A percentile compares a stretch with the other conserved stretches of the same genome.
These are phyloP conservation scores for Penaeus monodon DNA, from an alignment of 2,888 invertebrate genomes.

Conservation along the genomic window DNA sequence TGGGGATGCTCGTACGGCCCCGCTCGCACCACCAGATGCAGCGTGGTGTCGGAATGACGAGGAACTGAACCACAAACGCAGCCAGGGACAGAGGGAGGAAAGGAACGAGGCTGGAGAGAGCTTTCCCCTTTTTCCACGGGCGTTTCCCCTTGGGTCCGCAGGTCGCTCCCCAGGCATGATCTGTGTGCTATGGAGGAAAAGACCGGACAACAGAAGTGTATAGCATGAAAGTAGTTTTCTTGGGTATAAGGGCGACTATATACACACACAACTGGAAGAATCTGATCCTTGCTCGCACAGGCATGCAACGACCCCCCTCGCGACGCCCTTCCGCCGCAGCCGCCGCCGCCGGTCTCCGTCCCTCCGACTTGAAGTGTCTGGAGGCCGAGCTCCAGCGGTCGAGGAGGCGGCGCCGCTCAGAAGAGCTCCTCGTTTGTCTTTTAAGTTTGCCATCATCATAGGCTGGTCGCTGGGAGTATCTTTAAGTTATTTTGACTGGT, in stretches of 20 bases:
- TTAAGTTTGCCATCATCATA: no score
- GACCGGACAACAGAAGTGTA: slow-evolving; percentile 37
- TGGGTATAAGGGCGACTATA: slow-evolving; percentile 34
- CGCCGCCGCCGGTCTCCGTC: neutral
- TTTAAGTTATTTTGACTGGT: no score
- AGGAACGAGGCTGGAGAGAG: neutral
- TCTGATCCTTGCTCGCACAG: slow-evolving; percentile 34
- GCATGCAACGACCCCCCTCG: slow-evolving; percentile 22
- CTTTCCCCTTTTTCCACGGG: neutral
- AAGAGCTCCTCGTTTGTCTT: no score
- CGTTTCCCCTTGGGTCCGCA: no score
- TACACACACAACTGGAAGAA: slow-evolving; percentile 37
- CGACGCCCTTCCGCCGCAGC: neutral
- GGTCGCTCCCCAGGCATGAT: slow-evolving; percentile 38
- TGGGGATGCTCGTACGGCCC: no score
- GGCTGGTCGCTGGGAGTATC: no score
- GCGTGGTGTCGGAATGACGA: no score
- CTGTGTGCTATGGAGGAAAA: slow-evolving; percentile 41
- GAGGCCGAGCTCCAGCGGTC: neutral
- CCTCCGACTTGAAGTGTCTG: neutral
- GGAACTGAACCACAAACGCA: neutral
- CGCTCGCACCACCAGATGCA: no score
- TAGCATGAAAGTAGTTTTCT: slow-evolving; percentile 31
- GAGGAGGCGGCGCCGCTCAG: no score
- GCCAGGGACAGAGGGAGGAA: neutral